Base-by-base conservation (phyloP, 1,140 invertebrate species). In the Brachionus rubens region DNA sequence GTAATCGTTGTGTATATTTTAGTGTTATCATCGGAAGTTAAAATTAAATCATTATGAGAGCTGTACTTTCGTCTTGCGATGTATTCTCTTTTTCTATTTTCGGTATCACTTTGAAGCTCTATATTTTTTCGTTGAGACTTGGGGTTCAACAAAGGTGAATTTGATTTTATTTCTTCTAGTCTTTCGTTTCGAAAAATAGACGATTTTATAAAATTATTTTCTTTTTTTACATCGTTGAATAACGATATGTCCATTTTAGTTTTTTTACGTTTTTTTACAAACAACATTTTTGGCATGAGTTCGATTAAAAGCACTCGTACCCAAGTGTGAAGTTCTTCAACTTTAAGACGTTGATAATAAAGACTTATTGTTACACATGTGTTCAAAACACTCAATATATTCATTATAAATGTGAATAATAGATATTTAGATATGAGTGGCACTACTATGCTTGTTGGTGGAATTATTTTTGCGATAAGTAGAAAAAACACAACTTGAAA, bases 381-480 rank as follows among this genome's bases (percentile, higher is more conserved):
- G 16, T 54, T 54, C 2, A 99, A 87, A 86, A 99, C 98, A 87
- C 94, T 96, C 79, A 99, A 92, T 26, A 97, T 98, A 85, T 99
- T 99, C 93, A 99, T 98, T 76, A 99, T 96, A 86, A 99, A 99
- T 30, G 96, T 99, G 85, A 99, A 98, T 2, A 99, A 88, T 54
- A 99, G 88, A 87, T 99, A 99, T 88, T 98, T 98, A 77, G 96
- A 95, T 70, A 99, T 89, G n/a, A 99, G 88, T 24, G 96, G 96
- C 48, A 99, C 94, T 30, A 98, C 96, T 78, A 98, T 87, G 19
- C 94, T 97, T 28, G 96, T 99, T 7, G 97, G 96, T 12, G 97
- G 96, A 81, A 99, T 98, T 80, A 98, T 96, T 86, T 96, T 94
- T 54, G 96, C 94, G 54, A 99, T 91, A 82, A 99, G 88, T 36